Evolutionary conservation across 2,113 vertebrate genomes (phyloP), one percentile per base, ranked within the genome.

Genomic region (Crotalus horridus): DNA sequence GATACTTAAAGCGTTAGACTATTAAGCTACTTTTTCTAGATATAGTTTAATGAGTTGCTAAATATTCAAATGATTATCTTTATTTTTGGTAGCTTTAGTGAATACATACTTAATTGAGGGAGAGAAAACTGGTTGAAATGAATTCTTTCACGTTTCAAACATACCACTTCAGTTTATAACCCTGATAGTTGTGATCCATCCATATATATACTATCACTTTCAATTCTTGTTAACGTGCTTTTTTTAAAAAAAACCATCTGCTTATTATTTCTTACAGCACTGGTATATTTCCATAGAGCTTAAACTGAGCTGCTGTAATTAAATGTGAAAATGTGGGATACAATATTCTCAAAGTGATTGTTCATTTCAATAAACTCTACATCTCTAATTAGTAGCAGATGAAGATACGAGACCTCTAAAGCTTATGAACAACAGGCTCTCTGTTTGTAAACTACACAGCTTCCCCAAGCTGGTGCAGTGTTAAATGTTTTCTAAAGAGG

Each of bases 161-260:
- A 48, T 85, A 20, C 26, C 43, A 61, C 43, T 89, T 23, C 54
- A 85, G 46, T 33, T 20, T 53, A 9, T 29, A 90, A 93, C 88
- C 23, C 39, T 91, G 51, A 85, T 94, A 92, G 91, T 61, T 48
- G 89, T 90, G 89, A 88, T 92, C 58, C 24, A 89, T 29, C 89
- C 58, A 61, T 95, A n/a, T 51, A 51, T 96, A 92, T 94, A 94
- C 94, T 94, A 95, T 94, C 24, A 29, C 48, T 6, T 94, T 95
- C 95, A 92, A 93, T 93, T 94, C 91, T 92, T 94, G 55, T 93
- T 91, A 93, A 90, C 87, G 3, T 85, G 90, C 88, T 59, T 29
- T 89, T 85, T 89, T 10, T 1, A 93, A 94, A 81, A 24, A 94
- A 46, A 93, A 91, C 74, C 26, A 94, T 54, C 5, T 90, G 58